phyloP scores from a whole-genome alignment of 2,888 invertebrate genomes.

The Zaprionus bogoriensis region DNA sequence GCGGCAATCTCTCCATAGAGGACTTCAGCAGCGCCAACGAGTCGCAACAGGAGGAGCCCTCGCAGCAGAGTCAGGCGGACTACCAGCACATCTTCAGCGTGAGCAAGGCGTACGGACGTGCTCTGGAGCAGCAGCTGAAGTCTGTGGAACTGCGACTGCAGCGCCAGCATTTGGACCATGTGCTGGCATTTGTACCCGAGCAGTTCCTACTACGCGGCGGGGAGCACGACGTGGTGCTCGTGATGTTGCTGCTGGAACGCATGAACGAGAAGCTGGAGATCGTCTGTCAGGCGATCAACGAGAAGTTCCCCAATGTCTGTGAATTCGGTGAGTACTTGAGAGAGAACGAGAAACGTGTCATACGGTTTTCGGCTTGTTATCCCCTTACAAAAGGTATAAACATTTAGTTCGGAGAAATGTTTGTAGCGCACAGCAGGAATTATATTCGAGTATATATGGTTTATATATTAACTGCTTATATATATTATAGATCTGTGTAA shows the following conservation, averaged over 20 bases:
- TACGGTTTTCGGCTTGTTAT: no score
- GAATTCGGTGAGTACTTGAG: constrained; percentile 89
- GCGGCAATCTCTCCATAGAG: constrained; percentile 84
- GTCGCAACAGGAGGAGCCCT: constrained; percentile 77
- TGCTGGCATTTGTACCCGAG: constrained; percentile 97
- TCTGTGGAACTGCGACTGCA: constrained; percentile 94
- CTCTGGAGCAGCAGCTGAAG: constrained; percentile 94
- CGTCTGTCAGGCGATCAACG: constrained; percentile 93
- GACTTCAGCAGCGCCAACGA: constrained; percentile 76
- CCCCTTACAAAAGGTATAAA: no score
- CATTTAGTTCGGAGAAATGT: no score
- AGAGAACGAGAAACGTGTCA: no score
- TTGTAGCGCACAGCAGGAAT: no score
- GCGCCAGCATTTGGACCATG: constrained; percentile 91
- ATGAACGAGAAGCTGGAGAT: constrained; percentile 93
- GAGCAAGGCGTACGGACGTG: constrained; percentile 88
- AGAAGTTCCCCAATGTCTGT: constrained; percentile 91
- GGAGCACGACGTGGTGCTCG: constrained; percentile 95
- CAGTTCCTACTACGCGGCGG: constrained; percentile 91
- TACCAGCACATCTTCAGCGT: constrained; percentile 87
- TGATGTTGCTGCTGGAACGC: constrained; percentile 92
- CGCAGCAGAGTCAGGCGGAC: constrained; percentile 85
- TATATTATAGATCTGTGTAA: no score
- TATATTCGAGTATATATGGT: no score
- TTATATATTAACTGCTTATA: no score